Conservation (phyloP, 2,797 vertebrate genomes). For the Pygocentrus nattereri region DNA sequence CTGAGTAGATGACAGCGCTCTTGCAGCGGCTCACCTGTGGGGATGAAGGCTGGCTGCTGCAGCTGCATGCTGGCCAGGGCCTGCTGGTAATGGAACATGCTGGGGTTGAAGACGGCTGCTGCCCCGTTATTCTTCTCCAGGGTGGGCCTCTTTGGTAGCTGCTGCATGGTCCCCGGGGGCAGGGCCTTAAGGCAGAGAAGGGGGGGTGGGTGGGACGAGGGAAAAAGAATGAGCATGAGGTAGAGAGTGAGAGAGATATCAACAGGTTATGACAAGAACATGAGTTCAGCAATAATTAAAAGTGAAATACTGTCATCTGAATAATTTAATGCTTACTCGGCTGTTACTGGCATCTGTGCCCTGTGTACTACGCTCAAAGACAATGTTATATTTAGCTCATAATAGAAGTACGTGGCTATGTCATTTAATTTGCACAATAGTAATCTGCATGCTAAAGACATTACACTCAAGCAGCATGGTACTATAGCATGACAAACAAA, state of each 20-base stretch:
- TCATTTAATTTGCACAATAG: not conserved
- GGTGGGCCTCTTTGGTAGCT: conserved; percentile 93
- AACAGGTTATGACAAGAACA: not conserved
- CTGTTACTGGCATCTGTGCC: not conserved
- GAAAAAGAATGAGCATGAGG: conserved; percentile 1
- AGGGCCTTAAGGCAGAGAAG: conserved; percentile 79
- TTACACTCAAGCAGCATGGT: conserved; percentile 3
- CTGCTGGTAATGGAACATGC: conserved; percentile 98
- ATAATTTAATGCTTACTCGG: not conserved
- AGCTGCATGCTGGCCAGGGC: conserved; percentile 97
- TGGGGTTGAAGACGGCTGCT: conserved; percentile 91
- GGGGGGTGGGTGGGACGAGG: not conserved
- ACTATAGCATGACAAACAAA: not conserved
- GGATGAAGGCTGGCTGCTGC: conserved; percentile 92
- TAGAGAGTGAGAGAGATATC: not conserved
- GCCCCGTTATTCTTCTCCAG: conserved; percentile 95
- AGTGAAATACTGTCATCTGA: not conserved
- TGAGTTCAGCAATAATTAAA: not conserved
- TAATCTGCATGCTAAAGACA: conserved; percentile 20
- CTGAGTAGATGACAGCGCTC: not conserved
- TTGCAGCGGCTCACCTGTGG: conserved; percentile 84
- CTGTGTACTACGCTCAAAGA: not conserved
- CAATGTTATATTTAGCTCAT: not conserved
- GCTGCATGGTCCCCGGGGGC: conserved; percentile 88
- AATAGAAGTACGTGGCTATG: not conserved